Base-by-base conservation (phyloP, 1,140 invertebrate genomes). In the Brachionus rubens region DNA sequence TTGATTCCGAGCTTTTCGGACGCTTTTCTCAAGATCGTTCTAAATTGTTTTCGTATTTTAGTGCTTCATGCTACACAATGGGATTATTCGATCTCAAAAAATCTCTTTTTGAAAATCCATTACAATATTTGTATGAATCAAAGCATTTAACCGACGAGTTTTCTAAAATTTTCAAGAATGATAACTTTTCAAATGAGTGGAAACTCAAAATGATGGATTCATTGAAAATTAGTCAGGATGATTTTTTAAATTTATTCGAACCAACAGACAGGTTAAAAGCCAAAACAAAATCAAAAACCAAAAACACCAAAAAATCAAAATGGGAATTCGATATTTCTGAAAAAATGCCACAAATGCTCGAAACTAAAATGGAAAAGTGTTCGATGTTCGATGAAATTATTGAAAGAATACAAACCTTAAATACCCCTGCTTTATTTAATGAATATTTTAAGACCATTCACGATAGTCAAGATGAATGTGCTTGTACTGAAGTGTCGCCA, bases 61-160 rank as follows among this genome's bases (percentile, higher is more conserved):
- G 28, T 54, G 30, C 36, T 9, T 72, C 46, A n/a, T 72, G 50
- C 30, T 72, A 72, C 26, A 50, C 46, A 14, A 72, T 72, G 68
- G 68, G 68, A 19, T 21, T 50, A 19, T 72, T 72, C 21, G 68
- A 72, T 19, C 28, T 72, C 9, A 72, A 24, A 54, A 72, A 72
- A 30, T 19, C 33, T 1, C 14, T 72, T 3, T 72, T 48, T 21
- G 68, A 72, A 19, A 72, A 72, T n/a, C 26, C 68, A 14, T 28
- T 72, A 3, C 28, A 72, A 24, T 54, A 47, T 33, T n/a, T 72
- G 21, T 72, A 72, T 26, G 50, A 54, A 72, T 21, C 6, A 10
- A 72, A 72, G n/a, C 26, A 36, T 14, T 50, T 72, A 10, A 50
- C 48, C 12, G 28, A 50, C 33, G 68, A 72, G 30, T 50, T 14